Percentiles rank a stretch among this genome's conserved stretches.
Conservation (phyloP, 2,888 invertebrate genomes). For the Petrophora chlorosata region DNA sequence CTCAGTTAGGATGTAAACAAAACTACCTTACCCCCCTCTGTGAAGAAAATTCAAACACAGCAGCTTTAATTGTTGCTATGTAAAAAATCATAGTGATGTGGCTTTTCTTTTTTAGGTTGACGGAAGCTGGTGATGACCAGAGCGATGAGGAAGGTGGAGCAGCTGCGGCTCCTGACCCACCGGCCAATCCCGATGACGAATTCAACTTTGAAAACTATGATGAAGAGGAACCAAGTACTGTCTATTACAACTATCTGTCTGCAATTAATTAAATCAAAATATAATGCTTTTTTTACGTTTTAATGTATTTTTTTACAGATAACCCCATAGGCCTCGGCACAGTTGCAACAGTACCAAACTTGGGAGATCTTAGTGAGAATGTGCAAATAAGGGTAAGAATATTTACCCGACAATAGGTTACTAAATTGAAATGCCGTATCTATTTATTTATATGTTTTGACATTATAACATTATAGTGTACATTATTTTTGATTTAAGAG, state of each 20-base stretch:
- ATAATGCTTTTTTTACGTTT: not conserved
- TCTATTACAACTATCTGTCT: too few relatives aligned
- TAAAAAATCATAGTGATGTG: not conserved
- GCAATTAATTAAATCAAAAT: too few relatives aligned
- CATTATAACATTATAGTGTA: too few relatives aligned
- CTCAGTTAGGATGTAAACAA: not conserved
- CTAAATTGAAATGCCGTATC: too few relatives aligned
- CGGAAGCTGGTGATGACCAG: conserved; percentile 71
- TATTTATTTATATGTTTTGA: too few relatives aligned
- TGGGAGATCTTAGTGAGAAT: conserved; percentile 77
- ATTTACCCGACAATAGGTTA: too few relatives aligned
- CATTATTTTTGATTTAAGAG: too few relatives aligned
- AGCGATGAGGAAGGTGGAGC: conserved; percentile 70
- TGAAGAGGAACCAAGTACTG: conserved; percentile 85
- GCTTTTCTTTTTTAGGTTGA: conserved; percentile 47
- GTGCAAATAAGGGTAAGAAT: conserved; percentile 78
- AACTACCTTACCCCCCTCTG: too few relatives aligned
- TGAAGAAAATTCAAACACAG: too few relatives aligned
- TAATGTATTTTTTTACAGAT: conserved; percentile 43
- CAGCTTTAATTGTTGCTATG: too few relatives aligned
- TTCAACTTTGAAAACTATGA: conserved; percentile 90
- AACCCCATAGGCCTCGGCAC: conserved; percentile 83
- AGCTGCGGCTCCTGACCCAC: conserved; percentile 49
- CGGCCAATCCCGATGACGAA: conserved; percentile 84
- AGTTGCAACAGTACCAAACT: conserved; percentile 81